phyloP scores from a whole-genome alignment of 2,888 invertebrate genomes.

The Trachelus tabidus region DNA sequence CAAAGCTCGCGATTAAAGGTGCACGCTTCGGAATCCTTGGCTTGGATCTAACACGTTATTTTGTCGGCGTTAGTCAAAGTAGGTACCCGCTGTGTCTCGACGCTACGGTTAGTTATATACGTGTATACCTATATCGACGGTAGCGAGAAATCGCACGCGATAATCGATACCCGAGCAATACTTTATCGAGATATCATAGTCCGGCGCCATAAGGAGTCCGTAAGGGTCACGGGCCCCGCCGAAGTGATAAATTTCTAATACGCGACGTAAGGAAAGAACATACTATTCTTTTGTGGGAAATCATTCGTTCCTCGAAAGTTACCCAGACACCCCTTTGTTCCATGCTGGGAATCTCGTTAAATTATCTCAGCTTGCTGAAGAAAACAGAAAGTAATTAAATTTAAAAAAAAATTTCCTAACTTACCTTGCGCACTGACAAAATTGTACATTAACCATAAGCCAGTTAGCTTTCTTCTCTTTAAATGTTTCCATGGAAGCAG shows the following conservation, averaged over 20 bases:
- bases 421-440: neutral
- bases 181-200: slow-evolving; percentile 47
- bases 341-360: neutral
- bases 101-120: neutral
- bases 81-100: neutral
- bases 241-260: slow-evolving; percentile 20
- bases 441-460: neutral
- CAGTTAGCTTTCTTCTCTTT: neutral
- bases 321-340: neutral
- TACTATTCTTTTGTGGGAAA: neutral
- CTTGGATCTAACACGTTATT: neutral
- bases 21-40: neutral
- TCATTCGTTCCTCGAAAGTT: neutral
- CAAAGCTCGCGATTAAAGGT: neutral
- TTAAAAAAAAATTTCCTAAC: neutral
- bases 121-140: neutral
- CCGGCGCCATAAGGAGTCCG: slow-evolving; percentile 4
- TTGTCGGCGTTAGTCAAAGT: neutral
- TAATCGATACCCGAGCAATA: slow-evolving; percentile 51
- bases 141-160: slow-evolving; percentile 51
- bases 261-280: neutral
- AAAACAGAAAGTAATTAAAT: neutral
- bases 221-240: slow-evolving; percentile 3
- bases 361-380: neutral
- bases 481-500: neutral